Evolutionary conservation across 64 coral and sea anemone genomes (phyloP).

Genomic region (Catalaphyllia jardinei): DNA sequence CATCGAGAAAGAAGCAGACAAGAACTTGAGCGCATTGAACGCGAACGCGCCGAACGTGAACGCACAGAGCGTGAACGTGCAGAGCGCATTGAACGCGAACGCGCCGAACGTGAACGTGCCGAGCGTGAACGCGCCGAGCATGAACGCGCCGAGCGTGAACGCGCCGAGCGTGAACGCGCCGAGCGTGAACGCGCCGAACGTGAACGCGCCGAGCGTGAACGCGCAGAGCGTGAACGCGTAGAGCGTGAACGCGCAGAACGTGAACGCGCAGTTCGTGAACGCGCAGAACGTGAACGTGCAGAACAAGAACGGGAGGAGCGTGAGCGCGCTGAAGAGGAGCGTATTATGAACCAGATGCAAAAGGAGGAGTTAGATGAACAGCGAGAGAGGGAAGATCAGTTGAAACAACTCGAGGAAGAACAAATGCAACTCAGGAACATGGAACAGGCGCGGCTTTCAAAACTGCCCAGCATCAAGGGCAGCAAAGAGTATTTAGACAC

Average conservation of each 20-base stretch:
- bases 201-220: constrained; percentile 17
- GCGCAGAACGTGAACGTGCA: too few species aligned
- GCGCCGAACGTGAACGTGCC: background rate
- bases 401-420: constrained; percentile 54
- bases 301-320: too few species aligned
- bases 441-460: constrained; percentile 18
- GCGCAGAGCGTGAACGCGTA: constrained; percentile 28
- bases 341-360: constrained; percentile 42
- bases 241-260: constrained; percentile 21
- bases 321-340: background rate
- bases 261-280: background rate
- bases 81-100: constrained; percentile 15
- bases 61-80: constrained; percentile 1
- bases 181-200: background rate
- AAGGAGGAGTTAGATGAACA: constrained; percentile 30
- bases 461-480: constrained; percentile 8
- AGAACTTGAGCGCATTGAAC: constrained; percentile 14
- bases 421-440: constrained; percentile 5
- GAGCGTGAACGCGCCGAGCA: constrained; percentile 7
- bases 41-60: constrained; percentile 26
- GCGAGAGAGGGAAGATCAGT: constrained; percentile 15
- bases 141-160: background rate
- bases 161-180: too few species aligned
- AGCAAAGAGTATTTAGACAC: constrained; percentile 75
- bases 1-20: constrained; percentile 19